Percentiles rank a stretch among this genome's conserved stretches.
These are phyloP conservation scores for Upupa epops DNA, from an alignment of 2,113 vertebrate species.

Conservation along the genomic window DNA sequence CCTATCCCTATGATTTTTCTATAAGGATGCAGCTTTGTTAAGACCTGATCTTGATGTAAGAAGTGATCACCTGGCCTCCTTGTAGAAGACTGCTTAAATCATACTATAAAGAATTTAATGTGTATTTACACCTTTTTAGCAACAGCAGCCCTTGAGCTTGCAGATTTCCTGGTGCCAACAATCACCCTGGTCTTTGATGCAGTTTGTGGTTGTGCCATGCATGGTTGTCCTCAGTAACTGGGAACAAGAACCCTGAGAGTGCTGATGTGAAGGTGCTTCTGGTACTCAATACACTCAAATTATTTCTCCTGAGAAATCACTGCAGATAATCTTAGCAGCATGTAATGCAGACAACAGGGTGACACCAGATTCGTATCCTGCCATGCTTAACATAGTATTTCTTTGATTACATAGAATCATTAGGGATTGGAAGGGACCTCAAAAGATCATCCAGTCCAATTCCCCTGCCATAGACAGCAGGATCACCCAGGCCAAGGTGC, in stretches of 20 bases:
- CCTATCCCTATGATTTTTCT: neutral
- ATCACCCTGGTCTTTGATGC: neutral
- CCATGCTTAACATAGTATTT: fast-evolving
- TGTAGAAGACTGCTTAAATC: no score
- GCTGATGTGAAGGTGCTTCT: neutral
- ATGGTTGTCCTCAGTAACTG: neutral
- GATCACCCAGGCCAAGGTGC: no score
- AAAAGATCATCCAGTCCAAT: no score
- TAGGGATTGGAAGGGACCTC: no score
- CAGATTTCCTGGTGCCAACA: no score
- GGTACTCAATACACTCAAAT: neutral
- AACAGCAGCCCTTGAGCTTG: no score
- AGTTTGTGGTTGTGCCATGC: neutral
- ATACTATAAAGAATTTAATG: no score
- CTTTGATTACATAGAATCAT: no score
- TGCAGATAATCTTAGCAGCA: neutral
- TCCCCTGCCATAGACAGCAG: no score
- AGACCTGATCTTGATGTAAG: no score
- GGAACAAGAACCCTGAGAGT: neutral
- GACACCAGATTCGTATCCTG: neutral
- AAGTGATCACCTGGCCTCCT: no score
- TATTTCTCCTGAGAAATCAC: neutral
- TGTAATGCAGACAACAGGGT: neutral
- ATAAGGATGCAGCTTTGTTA: neutral
- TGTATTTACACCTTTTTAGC: no score